Base-by-base conservation (phyloP, 2,888 invertebrate genomes). In the Aspidiotus rigidus region DNA sequence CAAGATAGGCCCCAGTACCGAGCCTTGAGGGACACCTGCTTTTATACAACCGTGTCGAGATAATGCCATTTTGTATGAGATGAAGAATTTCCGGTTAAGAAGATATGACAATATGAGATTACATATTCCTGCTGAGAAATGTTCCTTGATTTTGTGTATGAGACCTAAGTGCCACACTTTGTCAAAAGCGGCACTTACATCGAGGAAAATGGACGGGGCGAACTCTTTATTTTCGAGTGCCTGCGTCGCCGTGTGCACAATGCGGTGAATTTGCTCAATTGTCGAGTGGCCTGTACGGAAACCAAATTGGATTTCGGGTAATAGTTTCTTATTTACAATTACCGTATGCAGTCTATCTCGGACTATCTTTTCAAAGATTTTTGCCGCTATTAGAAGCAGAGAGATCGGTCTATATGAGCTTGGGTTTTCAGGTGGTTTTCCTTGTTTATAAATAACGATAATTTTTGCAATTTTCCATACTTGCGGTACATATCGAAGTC, bases 21-120 rank as follows among this genome's bases (percentile, higher is more conserved):
- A 16, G 10, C 57, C 57, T 57, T 57, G 57, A 10, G 57, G 57
- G 10, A 57, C 57, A 10, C 57, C 57, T 16, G 57, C 57, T 11
- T n/a, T 10, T 16, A 57, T 57, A 10, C 16, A 10, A n/a, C 10
- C 16, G 10, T n/a, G 17, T 15, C 10, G 57, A 16, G 57, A 57
- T n/a, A 16, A 57, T 10, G 57, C 57, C 16, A 7, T 16, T 13
- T 16, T 16, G 57, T 10, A 16, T n/a, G 15, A n/a, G 16, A 57
- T 16, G 16, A 10, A 15, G 16, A 57, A 57, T 15, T 57, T 10
- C 10, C 57, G 57, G 57, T 17, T 17, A 10, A 13, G 15, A 10
- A 57, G 57, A 57, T 57, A 57, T 16, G 57, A 57, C 57, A 10
- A 57, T 57, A 57, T 13, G n/a, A 57, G 17, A n/a, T 57, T 57